phyloP scores from a whole-genome alignment of 1,140 invertebrate genomes.

The Ceratosolen fusciceps region DNA sequence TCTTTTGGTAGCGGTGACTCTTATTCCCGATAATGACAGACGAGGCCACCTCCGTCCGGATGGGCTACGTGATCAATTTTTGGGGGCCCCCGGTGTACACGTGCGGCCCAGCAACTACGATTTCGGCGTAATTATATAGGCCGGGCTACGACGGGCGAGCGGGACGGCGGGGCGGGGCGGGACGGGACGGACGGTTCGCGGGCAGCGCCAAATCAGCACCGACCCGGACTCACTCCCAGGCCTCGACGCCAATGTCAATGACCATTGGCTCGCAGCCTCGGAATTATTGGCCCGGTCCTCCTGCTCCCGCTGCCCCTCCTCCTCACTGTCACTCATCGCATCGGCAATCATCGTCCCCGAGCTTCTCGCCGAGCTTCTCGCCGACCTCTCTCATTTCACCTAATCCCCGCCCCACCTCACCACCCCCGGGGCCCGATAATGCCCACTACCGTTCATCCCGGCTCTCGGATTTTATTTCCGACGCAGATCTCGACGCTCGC shows the following conservation, averaged over 20 bases:
- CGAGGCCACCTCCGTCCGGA: constrained; percentile 49
- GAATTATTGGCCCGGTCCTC: constrained; percentile 35
- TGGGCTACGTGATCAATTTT: constrained; percentile 71
- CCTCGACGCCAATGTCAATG: constrained; percentile 24
- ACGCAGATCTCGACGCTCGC: too few species aligned
- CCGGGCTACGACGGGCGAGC: background rate
- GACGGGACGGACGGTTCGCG: background rate
- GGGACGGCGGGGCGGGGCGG: background rate
- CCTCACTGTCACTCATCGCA: too few species aligned
- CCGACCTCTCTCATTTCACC: too few species aligned
- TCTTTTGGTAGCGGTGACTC: constrained; percentile 70
- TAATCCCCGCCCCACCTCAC: too few species aligned
- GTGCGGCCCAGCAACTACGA: constrained; percentile 60
- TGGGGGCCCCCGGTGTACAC: constrained; percentile 54
- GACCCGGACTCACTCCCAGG: background rate
- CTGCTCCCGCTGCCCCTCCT: too few species aligned
- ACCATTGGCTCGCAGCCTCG: constrained; percentile 1
- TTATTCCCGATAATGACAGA: constrained; percentile 73
- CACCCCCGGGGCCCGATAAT: too few species aligned
- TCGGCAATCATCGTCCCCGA: too few species aligned
- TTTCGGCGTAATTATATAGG: constrained; percentile 70
- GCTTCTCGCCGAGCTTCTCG: too few species aligned
- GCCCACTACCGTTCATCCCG: too few species aligned
- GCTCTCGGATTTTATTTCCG: too few species aligned
- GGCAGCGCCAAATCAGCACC: constrained; percentile 23